phyloP scores from a whole-genome alignment of 2,888 invertebrate species.

The Drosophila diplacantha region DNA sequence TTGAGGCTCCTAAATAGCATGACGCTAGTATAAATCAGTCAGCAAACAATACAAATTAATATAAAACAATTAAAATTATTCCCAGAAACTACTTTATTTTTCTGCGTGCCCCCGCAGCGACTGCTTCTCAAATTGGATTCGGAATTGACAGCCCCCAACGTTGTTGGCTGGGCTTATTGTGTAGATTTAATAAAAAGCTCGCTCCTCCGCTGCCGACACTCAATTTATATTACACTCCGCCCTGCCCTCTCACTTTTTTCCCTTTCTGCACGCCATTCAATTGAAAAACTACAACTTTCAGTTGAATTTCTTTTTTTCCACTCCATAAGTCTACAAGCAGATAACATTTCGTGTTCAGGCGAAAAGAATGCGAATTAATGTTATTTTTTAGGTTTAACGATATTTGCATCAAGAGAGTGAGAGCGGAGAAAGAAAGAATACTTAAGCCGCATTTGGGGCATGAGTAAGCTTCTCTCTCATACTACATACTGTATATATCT shows the following conservation, averaged over 20 bases:
- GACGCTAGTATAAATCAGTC: background rate
- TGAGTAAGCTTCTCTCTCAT: slow-evolving; percentile 33
- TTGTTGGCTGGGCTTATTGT: slow-evolving; percentile 44
- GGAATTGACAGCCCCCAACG: slow-evolving; percentile 39
- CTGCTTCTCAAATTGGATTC: slow-evolving; percentile 32
- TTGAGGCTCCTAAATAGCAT: background rate
- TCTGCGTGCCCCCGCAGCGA: slow-evolving; percentile 1
- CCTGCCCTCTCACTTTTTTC: slow-evolving; percentile 7
- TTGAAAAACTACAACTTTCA: slow-evolving; percentile 37
- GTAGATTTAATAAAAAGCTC: slow-evolving; percentile 65
- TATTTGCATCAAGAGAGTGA: slow-evolving; percentile 30
- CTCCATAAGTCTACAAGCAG: slow-evolving; percentile 3
- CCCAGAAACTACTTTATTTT: background rate
- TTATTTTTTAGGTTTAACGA: background rate
- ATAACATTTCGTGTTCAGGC: slow-evolving; percentile 21
- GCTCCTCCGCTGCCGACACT: slow-evolving; percentile 37
- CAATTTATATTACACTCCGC: slow-evolving; percentile 26
- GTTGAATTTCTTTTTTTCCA: slow-evolving; percentile 29
- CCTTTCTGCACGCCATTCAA: slow-evolving; percentile 35
- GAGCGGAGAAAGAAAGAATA: slow-evolving; percentile 6
- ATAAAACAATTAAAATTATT: too few relatives aligned
- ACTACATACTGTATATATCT: slow-evolving; percentile 2
- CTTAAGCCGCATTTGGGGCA: slow-evolving; percentile 38
- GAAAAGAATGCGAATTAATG: slow-evolving; percentile 29
- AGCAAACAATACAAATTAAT: background rate